Evolutionary conservation across 2,888 invertebrate genomes (phyloP).

Genomic region (Apoda limacodes): DNA sequence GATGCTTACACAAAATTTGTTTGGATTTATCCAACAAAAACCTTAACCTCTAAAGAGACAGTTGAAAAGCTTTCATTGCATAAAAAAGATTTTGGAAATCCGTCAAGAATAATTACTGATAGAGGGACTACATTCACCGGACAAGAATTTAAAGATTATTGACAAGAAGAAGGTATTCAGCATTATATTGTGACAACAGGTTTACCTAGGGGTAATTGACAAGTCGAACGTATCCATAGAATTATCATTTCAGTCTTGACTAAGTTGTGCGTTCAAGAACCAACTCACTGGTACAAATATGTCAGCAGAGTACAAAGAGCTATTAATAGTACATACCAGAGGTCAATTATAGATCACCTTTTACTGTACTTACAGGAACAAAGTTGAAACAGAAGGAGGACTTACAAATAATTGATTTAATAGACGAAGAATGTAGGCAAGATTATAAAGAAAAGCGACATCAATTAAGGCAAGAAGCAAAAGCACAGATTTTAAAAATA

Average conservation of each 20-base stretch:
- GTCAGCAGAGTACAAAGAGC: slow-evolving; percentile 4
- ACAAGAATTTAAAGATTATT: slow-evolving; percentile 6
- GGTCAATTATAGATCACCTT: slow-evolving; percentile 1
- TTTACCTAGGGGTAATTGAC: slow-evolving; percentile 3
- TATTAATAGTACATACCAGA: too few relatives aligned
- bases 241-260: slow-evolving; percentile 1
- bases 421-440: slow-evolving; percentile 1
- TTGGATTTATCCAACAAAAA: too few relatives aligned
- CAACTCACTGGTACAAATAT: slow-evolving; percentile 6
- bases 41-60: slow-evolving; percentile 1
- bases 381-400: too few relatives aligned
- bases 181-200: slow-evolving; percentile 3
- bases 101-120: slow-evolving; percentile 5
- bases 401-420: too few relatives aligned
- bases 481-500: background rate
- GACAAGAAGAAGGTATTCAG: slow-evolving; percentile 1
- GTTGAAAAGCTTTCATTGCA: slow-evolving; percentile 2
- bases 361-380: background rate
- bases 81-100: slow-evolving; percentile 7
- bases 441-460: too few relatives aligned
- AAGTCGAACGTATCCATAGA: slow-evolving; percentile 1
- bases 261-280: slow-evolving; percentile 4
- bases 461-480: too few relatives aligned
- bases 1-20: slow-evolving; percentile 2
- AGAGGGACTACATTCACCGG: slow-evolving; percentile 7